These are phyloP conservation scores for Cyclura pinguis DNA, from an alignment of 2,797 vertebrate genomes.

Conservation along the genomic window DNA sequence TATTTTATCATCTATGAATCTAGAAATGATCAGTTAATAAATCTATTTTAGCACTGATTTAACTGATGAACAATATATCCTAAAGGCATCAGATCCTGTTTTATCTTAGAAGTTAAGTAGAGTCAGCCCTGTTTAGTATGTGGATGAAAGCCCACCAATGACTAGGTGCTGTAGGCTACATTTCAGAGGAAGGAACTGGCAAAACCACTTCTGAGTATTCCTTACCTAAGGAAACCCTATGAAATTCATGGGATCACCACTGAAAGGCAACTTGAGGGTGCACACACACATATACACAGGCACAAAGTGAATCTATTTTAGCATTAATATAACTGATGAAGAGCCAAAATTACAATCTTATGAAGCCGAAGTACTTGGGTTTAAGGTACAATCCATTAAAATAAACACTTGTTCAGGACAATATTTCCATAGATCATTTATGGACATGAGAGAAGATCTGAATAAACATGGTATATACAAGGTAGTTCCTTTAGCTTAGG, in stretches of 20 bases:
- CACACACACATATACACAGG: too few relatives aligned
- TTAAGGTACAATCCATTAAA: not conserved
- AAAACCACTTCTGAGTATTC: too few relatives aligned
- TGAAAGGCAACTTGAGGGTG: too few relatives aligned
- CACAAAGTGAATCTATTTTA: conserved; percentile 25
- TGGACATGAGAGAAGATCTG: not conserved
- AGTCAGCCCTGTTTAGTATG: too few relatives aligned
- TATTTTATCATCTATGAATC: not conserved
- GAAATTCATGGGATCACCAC: too few relatives aligned
- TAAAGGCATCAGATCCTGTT: too few relatives aligned
- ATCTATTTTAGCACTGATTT: conserved; percentile 47
- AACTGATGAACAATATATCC: not conserved
- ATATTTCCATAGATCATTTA: not conserved
- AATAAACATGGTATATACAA: not conserved
- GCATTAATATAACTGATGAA: conserved; percentile 37
- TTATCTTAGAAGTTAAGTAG: too few relatives aligned
- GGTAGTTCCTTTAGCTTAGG: not conserved
- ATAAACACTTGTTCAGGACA: not conserved
- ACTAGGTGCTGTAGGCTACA: too few relatives aligned
- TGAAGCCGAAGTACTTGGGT: not conserved
- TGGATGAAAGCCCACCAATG: too few relatives aligned
- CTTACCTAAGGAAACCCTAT: too few relatives aligned
- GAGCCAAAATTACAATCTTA: not conserved
- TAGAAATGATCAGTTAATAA: not conserved
- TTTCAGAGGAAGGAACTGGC: too few relatives aligned